Percentiles rank a stretch among this genome's conserved stretches.
Evolutionary conservation across 2,888 invertebrate species (phyloP).

Genomic region (Prosapia bicincta): DNA sequence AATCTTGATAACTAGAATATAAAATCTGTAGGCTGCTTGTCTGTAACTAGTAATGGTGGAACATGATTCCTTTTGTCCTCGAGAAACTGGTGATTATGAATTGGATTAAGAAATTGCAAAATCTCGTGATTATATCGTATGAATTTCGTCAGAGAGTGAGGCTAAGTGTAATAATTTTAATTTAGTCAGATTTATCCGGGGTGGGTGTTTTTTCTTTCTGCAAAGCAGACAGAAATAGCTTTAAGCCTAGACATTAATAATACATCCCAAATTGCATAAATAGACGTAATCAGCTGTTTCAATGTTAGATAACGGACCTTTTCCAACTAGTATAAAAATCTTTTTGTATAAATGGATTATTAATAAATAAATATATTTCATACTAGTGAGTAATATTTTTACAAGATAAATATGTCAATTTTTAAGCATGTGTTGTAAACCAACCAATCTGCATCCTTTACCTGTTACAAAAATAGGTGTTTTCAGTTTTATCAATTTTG

Average conservation of each 20-base stretch:
- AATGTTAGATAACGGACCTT: neutral
- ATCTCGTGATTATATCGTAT: neutral
- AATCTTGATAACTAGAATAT: neutral
- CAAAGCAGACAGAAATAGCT: neutral
- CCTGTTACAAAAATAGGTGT: no score
- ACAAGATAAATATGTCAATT: neutral
- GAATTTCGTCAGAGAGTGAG: neutral
- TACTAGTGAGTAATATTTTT: neutral
- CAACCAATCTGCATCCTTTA: no score
- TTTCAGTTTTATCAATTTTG: no score
- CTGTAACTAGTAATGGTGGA: conserved; percentile 32
- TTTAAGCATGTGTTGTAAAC: neutral
- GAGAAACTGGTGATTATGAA: neutral
- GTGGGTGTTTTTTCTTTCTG: neutral
- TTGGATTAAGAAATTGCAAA: neutral
- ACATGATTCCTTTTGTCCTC: conserved; percentile 34
- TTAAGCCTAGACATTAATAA: conserved; percentile 2
- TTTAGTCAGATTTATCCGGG: neutral
- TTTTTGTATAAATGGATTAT: no score
- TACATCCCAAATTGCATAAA: neutral
- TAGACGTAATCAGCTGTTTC: neutral
- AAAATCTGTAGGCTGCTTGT: neutral
- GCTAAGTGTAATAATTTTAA: neutral
- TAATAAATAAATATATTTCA: no score
- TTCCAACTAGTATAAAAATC: neutral